A percentile compares a stretch with the other conserved stretches of the same genome.
Evolutionary conservation across 2,113 vertebrate species (phyloP).

Genomic region (Nanorana parkeri): DNA sequence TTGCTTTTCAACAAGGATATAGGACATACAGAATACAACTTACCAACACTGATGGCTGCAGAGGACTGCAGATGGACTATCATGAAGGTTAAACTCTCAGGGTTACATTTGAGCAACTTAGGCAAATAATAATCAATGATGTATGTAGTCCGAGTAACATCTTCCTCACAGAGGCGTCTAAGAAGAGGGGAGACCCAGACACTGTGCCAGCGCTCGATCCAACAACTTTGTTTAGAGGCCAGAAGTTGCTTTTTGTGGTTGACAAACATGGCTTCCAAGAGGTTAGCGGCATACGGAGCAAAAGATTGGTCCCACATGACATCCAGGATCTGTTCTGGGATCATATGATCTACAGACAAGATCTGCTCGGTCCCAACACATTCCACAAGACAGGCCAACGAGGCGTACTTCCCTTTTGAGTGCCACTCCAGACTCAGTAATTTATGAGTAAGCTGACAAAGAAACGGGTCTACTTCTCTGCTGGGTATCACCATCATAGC

Average conservation of each 20-base stretch:
- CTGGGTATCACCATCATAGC: conserved; percentile 43
- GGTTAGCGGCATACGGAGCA: conserved; percentile 89
- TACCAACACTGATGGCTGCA: conserved; percentile 75
- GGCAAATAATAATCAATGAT: conserved; percentile 94
- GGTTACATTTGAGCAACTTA: conserved; percentile 86
- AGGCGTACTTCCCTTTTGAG: conserved; percentile 89
- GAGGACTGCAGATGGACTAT: conserved; percentile 83
- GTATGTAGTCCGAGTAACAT: conserved; percentile 85
- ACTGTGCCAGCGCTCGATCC: conserved; percentile 85
- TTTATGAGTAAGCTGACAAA: conserved; percentile 73
- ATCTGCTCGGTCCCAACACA: conserved; percentile 80
- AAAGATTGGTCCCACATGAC: conserved; percentile 91
- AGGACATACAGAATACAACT: conserved; percentile 51
- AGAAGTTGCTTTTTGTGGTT: conserved; percentile 84
- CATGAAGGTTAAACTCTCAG: conserved; percentile 88
- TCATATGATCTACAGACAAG: conserved; percentile 76
- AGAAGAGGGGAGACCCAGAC: conserved; percentile 91
- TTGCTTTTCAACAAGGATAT: background rate
- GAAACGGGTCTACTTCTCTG: conserved; percentile 74
- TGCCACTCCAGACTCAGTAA: conserved; percentile 91
- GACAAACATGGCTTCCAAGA: conserved; percentile 91
- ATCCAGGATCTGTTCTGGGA: conserved; percentile 81
- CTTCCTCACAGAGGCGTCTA: conserved; percentile 81
- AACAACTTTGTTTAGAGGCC: conserved; percentile 59
- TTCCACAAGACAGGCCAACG: conserved; percentile 86